Base-by-base conservation (phyloP, 2,888 invertebrate genomes). In the Lordiphosa fenestrarum region DNA sequence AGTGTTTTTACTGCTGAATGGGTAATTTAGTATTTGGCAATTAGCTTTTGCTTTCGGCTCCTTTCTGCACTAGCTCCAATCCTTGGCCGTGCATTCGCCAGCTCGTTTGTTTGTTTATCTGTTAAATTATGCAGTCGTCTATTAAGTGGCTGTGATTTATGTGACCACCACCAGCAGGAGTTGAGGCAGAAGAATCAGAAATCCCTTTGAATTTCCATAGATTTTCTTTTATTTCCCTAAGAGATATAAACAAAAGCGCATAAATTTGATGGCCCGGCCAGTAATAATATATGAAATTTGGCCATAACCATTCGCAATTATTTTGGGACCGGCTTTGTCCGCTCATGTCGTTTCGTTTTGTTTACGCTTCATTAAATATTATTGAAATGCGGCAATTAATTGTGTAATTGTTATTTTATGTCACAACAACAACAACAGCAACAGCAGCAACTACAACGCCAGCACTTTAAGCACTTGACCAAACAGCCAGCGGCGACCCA, bases 21-120 rank as follows among this genome's bases (percentile, higher is more conserved):
- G 78, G 85, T 85, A 80, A 80, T 80, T 80, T 80, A 80, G 84
- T 80, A 85, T 85, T 85, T 80, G 78, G 78, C 78, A 80, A 85
- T 80, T 85, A 85, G 78, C 84, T 85, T 83, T 85, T 80, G 84
- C 84, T 85, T 85, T 78, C 64, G 66, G 81, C 25, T 37, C 36
- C 25, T 50, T 37, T 38, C 33, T 53, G 36, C 25, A 41, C 47
- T 12, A 35, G 48, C 37, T 25, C 37, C 30, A 36, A 30, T 12
- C 9, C 19, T 19, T 23, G 39, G 33, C 44, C 35, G 54, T 71
- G 64, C 76, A 72, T 68, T 74, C 46, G 53, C 49, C 63, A 54
- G 55, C 68, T 73, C 63, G 71, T 71, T 78, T 75, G 81, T 67
- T 82, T 85, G 78, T 85, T 85, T 80, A 80, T 85, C 84, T 80